Base-by-base conservation (phyloP, 1,140 invertebrate species). In the Scaptomyza pallida region DNA sequence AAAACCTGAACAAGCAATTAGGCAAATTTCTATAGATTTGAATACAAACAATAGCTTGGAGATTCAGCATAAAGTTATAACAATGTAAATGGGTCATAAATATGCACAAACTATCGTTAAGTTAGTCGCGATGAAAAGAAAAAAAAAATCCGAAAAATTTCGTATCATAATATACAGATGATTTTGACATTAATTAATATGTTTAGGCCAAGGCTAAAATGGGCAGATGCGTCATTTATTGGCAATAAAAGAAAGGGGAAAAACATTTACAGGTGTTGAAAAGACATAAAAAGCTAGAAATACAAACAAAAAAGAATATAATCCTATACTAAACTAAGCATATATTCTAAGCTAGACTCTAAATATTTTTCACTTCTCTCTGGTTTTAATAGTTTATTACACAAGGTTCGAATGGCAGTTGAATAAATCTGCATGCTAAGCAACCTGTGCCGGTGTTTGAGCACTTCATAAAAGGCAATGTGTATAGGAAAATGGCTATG, bases 201-300 rank as follows among this genome's bases (percentile, higher is more conserved):
- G 30, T 26, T 10, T 26, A 13, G 48, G 65, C 16, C 64, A 52
- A 37, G 50, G 51, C 33, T 62, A 30, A 48, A 47, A 48, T n/a
- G 9, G 5, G 16, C 54, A 48, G 35, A 51, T 41, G 23, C 19
- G 40, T 57, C 16, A 37, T 26, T 30, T 10, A 43, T 37, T 37
- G 17, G 30, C 43, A 21, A 47, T 37, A 8, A 5, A 13, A 3
- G 13, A 3, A 16, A 43, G 51, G 35, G 43, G 33, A 16, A 33
- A 16, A 12, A 2, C 15, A 0, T 8, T 3, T 6, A 16, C 5
- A 54, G 5, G 13, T 2, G 23, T 26, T 26, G 6, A 35, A 51
- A 40, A 15, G n/a, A 21, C 48, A 15, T 40, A 23, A 50, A 45
- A 23, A 41, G n/a, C n/a, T n/a, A n/a, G n/a, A 23, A 23, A 23